A percentile compares a stretch with the other conserved stretches of the same genome.
phyloP scores from a whole-genome alignment of 2,113 vertebrate genomes.

The Malurus elegans region DNA sequence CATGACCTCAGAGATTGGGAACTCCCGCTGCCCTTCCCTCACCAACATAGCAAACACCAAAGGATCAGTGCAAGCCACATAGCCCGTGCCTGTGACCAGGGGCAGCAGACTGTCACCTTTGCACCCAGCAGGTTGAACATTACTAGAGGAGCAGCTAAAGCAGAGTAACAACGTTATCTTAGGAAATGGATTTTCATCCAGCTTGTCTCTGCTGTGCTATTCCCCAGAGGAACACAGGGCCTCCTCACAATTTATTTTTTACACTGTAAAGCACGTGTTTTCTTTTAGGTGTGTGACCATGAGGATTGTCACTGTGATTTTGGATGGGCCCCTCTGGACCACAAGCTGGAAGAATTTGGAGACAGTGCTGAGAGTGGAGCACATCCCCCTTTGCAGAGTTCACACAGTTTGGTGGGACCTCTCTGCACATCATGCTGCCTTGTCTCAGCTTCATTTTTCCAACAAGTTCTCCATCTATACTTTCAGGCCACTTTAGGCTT shows the following conservation, averaged over 20 bases:
- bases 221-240: not conserved
- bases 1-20: not conserved
- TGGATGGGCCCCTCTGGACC: conserved; percentile 9
- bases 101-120: not conserved
- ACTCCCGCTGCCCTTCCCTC: not conserved
- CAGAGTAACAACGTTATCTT: not conserved
- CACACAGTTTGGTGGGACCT: not conserved
- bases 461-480: not conserved
- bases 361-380: conserved; percentile 35
- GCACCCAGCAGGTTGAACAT: not conserved
- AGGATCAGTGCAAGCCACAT: not conserved
- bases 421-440: not conserved
- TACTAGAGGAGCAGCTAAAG: not conserved
- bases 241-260: not conserved
- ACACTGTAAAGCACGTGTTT: rapidly evolving
- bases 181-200: not conserved
- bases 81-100: rapidly evolving
- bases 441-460: not conserved
- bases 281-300: conserved; percentile 25
- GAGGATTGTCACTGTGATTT: conserved; percentile 28
- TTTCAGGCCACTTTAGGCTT: not conserved
- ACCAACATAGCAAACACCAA: rapidly evolving
- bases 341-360: not conserved
- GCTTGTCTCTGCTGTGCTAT: not conserved
- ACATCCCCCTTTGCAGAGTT: not conserved